Evolutionary conservation across 2,888 invertebrate genomes (phyloP).

Genomic region (Callyntrura guangdongensis): DNA sequence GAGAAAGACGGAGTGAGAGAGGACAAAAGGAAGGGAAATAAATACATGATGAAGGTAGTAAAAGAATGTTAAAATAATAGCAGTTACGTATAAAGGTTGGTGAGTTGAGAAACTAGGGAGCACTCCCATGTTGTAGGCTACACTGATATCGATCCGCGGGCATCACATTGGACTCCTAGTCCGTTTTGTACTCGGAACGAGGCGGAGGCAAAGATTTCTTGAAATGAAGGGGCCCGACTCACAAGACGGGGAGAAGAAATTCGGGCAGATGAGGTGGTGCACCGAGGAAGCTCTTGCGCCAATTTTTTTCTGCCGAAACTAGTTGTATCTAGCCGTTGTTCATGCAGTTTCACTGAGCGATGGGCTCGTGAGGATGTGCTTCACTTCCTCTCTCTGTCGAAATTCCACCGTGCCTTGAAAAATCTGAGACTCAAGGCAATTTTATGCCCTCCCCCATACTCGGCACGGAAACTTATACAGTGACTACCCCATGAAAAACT

Average conservation of each 20-base stretch:
- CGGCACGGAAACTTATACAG: slow-evolving; percentile 62
- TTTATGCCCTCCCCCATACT: slow-evolving; percentile 29
- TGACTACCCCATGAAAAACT: slow-evolving; percentile 68
- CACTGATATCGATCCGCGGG: slow-evolving; percentile 83
- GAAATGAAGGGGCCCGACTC: slow-evolving; percentile 73
- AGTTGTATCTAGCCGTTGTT: slow-evolving; percentile 65
- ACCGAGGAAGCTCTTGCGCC: slow-evolving; percentile 78
- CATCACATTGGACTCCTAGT: slow-evolving; percentile 66
- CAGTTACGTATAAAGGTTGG: slow-evolving; percentile 64
- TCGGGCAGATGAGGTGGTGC: slow-evolving; percentile 78
- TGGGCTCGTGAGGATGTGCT: slow-evolving; percentile 85
- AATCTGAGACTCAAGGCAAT: slow-evolving; percentile 82
- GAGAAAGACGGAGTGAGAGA: too few species aligned
- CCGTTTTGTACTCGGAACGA: slow-evolving; percentile 77
- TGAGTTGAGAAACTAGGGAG: slow-evolving; percentile 64
- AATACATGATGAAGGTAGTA: slow-evolving; percentile 62
- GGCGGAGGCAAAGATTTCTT: slow-evolving; percentile 80
- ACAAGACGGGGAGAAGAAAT: slow-evolving; percentile 75
- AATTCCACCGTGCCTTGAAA: slow-evolving; percentile 84
- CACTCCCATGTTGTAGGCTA: slow-evolving; percentile 82
- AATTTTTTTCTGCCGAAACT: slow-evolving; percentile 70
- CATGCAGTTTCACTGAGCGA: slow-evolving; percentile 83
- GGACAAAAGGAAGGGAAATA: slow-evolving; percentile 60
- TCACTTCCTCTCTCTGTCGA: slow-evolving; percentile 80
- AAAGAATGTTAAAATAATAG: slow-evolving; percentile 62